Percentiles rank a stretch among this genome's conserved stretches.
These are phyloP conservation scores for Thalassophryne amazonica DNA, from an alignment of 2,797 vertebrate genomes.

Conservation along the genomic window DNA sequence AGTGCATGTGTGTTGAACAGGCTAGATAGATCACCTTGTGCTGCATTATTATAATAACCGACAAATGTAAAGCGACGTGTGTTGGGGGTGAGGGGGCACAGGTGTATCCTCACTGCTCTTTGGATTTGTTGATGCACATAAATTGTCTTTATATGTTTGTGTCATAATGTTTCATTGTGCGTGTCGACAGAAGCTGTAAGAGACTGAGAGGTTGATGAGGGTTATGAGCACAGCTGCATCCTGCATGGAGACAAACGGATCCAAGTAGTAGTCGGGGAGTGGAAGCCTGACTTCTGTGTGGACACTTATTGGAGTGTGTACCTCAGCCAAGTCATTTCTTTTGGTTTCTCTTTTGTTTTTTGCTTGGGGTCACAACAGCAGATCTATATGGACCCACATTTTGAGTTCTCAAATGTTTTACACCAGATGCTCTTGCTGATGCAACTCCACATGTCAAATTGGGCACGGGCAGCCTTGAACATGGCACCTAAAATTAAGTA, in stretches of 20 bases:
- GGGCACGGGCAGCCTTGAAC: no score
- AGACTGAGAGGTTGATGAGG: constrained; percentile 46
- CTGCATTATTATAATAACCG: constrained; percentile 35
- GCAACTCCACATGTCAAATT: no score
- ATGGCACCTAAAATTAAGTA: not conserved
- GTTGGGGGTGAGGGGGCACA: not conserved
- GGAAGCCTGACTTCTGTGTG: constrained; percentile 17
- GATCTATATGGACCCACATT: no score
- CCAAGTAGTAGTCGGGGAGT: constrained; percentile 24
- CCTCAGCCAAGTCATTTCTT: no score
- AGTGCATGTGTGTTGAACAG: constrained; percentile 15
- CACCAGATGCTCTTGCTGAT: no score
- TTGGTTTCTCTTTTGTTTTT: no score
- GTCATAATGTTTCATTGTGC: constrained; percentile 53
- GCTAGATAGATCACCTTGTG: constrained; percentile 27
- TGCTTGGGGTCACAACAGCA: no score
- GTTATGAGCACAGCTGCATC: constrained; percentile 63
- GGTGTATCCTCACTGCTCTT: constrained; percentile 50
- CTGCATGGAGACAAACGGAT: constrained; percentile 36
- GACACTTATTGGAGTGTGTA: no score
- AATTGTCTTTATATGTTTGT: constrained; percentile 7
- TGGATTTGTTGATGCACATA: constrained; percentile 32
- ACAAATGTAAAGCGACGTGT: constrained; percentile 27
- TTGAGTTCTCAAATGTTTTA: no score
- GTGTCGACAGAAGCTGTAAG: constrained; percentile 27